Evolutionary conservation across 2,797 vertebrate species (phyloP), one percentile per base, ranked within the genome.

Genomic region (Rhadinocentrus ornatus): DNA sequence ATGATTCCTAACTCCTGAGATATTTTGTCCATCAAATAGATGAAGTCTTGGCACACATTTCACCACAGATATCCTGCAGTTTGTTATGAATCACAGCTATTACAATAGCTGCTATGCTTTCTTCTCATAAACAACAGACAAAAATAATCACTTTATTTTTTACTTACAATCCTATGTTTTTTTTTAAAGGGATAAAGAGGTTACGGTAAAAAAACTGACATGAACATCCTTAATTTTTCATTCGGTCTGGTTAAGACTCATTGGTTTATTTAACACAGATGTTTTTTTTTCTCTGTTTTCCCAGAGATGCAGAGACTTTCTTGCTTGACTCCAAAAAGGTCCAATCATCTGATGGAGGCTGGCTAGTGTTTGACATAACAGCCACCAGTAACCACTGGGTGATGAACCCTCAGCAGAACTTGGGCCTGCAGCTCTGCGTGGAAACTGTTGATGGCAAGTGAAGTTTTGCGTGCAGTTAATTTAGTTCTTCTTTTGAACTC

Each of bases 351-450:
- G 96, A 98, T 39, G 96, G 98, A 66, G 98, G 98, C 54, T 99
- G 98, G 98, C 93, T 99, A 74, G 97, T 98, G 72, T 99, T 99
- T 80, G 98, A 99, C 92, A 97, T 99, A 86, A 99, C 98, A 13
- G 96, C 94, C 80, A 99, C 98, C 80, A 99, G 98, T 90, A 99
- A 99, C 87, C 97, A 99, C 71, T 99, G 98, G 98, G 95, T 99
- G 80, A 96, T 99, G 86, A 98, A 99, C 86, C 97, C 98, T 4
- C 96, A 96, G 91, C 97, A 97, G 92, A 99, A 99, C 91, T 88
- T 99, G 91, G 98, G 98, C 35, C 94, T 99, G 83, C 98, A 99
- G 74, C 97, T 99, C 78, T 97, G 96, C 55, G 96, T 94, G 83
- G 98, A 99, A 91, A 98, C 96, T 0, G 89, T 80, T 66, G 97